phyloP scores from a whole-genome alignment of 2,888 invertebrate genomes.

The Lycocerus yunnanus region DNA sequence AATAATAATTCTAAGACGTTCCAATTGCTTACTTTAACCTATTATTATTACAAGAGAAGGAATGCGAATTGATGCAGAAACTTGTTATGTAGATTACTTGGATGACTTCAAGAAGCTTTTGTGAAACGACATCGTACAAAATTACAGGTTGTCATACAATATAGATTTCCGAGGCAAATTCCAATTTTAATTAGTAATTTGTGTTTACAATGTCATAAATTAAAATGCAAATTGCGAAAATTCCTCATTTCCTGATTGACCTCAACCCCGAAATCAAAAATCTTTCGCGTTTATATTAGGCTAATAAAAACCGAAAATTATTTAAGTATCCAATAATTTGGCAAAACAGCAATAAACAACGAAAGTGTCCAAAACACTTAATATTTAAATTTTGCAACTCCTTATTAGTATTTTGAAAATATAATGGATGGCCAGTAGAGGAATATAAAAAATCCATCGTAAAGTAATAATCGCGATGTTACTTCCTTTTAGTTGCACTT shows the following conservation, averaged over 20 bases:
- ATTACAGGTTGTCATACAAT: background rate
- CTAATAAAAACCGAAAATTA: background rate
- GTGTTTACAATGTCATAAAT: background rate
- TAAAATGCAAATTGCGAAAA: background rate
- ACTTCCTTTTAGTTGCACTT: constrained; percentile 1
- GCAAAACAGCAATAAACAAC: background rate
- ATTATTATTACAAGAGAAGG: background rate
- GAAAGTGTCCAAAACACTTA: background rate
- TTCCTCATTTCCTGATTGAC: background rate
- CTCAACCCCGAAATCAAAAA: background rate
- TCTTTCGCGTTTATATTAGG: background rate
- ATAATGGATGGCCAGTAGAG: background rate
- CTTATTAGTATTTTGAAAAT: background rate
- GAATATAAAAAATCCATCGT: background rate
- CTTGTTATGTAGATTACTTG: background rate
- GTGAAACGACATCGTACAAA: background rate
- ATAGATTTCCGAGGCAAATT: background rate
- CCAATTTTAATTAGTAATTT: background rate
- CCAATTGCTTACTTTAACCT: background rate
- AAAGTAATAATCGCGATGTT: background rate
- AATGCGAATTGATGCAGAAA: background rate
- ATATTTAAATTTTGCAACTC: background rate
- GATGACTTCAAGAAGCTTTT: background rate
- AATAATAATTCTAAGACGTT: background rate
- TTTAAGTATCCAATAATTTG: background rate